A percentile compares a stretch with the other conserved stretches of the same genome.
These are phyloP conservation scores for Cinclus mexicanus DNA, from an alignment of 2,113 vertebrate species.

Conservation along the genomic window DNA sequence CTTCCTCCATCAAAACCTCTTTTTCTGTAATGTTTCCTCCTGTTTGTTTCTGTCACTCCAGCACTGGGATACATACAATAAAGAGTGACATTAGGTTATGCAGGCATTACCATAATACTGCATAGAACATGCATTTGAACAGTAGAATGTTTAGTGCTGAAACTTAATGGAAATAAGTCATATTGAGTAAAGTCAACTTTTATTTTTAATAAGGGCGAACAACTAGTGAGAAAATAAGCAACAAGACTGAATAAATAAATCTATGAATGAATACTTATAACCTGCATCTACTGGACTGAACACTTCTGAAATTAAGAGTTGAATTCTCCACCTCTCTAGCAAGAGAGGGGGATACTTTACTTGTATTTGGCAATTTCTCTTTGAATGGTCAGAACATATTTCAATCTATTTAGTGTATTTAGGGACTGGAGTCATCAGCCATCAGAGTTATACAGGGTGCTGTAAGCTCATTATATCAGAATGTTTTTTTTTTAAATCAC, in stretches of 20 bases:
- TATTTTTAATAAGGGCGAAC: background rate
- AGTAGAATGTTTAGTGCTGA: background rate
- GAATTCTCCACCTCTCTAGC: background rate
- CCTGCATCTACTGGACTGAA: background rate
- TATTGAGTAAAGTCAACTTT: background rate
- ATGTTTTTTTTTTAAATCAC: background rate
- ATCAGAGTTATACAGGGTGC: background rate
- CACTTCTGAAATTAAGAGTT: background rate
- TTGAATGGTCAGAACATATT: background rate
- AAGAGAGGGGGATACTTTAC: background rate
- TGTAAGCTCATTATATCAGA: background rate
- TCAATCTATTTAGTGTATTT: background rate
- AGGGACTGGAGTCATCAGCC: background rate
- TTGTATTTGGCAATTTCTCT: background rate
- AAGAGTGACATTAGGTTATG: background rate
- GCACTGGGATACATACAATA: background rate
- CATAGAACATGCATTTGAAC: background rate
- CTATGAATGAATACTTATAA: background rate
- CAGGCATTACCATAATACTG: background rate
- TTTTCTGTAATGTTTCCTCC: background rate
- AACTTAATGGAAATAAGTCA: background rate
- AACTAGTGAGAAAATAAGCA: background rate
- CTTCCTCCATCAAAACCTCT: background rate
- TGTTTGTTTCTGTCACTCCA: background rate
- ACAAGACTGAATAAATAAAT: background rate